Percentiles rank a stretch among this genome's conserved stretches.
Evolutionary conservation across 2,113 vertebrate genomes (phyloP).

Genomic region (Tylochromis polylepis): DNA sequence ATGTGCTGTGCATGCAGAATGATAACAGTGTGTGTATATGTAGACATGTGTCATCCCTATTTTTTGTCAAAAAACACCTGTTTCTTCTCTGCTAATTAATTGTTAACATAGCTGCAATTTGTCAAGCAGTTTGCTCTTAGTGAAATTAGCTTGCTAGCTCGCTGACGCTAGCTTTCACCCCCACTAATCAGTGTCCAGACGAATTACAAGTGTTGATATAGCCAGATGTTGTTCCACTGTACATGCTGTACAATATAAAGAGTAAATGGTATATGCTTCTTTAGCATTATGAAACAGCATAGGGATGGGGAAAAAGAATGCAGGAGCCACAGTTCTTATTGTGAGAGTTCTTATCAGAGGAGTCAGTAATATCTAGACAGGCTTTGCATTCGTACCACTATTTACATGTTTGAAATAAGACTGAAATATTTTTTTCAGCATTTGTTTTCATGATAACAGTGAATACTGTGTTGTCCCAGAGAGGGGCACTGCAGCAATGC

Average conservation of each 20-base stretch:
- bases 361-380: not conserved
- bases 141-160: slow-evolving; percentile 37
- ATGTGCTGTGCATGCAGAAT: slow-evolving; percentile 2
- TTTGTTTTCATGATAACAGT: not conserved
- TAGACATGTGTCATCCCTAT: slow-evolving; percentile 9
- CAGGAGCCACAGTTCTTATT: not conserved
- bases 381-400: not conserved
- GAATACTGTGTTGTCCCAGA: slow-evolving; percentile 59
- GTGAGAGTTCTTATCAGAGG: not conserved
- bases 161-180: slow-evolving; percentile 40
- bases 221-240: slow-evolving; percentile 45
- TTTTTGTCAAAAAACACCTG: slow-evolving; percentile 64
- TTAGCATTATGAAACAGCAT: not conserved
- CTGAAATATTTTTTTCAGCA: not conserved
- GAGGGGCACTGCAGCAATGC: slow-evolving; percentile 65
- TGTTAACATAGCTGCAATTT: slow-evolving; percentile 66
- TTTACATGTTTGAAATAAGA: not conserved
- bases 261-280: not conserved
- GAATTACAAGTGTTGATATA: slow-evolving; percentile 40
- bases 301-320: not conserved
- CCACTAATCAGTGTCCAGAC: slow-evolving; percentile 58
- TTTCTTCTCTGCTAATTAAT: slow-evolving; percentile 63
- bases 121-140: slow-evolving; percentile 43
- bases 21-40: not conserved
- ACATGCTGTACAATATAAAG: not conserved